A percentile compares a stretch with the other conserved stretches of the same genome.
Evolutionary conservation across 2,113 vertebrate genomes (phyloP).

Genomic region (Mionectes macconnelli): DNA sequence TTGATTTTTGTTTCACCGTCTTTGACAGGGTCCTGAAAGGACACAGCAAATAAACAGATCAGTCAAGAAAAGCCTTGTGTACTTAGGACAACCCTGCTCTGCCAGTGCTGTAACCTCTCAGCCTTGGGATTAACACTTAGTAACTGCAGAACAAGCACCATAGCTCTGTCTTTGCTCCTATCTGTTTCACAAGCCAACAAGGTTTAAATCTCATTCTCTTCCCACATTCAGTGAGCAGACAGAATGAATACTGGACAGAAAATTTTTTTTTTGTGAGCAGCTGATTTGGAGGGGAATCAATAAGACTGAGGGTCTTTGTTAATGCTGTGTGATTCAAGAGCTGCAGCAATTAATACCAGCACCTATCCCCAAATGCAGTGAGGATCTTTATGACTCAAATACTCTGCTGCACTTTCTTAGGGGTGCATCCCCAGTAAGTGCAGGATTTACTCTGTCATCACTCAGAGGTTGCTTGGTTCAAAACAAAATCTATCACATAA

Average conservation of each 20-base stretch:
- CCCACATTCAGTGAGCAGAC: background rate
- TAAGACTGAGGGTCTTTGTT: background rate
- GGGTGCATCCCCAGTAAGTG: background rate
- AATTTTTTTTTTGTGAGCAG: background rate
- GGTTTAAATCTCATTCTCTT: background rate
- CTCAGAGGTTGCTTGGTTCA: background rate
- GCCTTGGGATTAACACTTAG: background rate
- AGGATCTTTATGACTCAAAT: background rate
- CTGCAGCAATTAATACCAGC: background rate
- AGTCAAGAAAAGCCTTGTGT: background rate
- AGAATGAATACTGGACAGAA: background rate
- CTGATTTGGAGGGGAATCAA: background rate
- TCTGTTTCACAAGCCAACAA: background rate
- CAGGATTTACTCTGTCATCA: background rate
- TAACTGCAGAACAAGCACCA: background rate
- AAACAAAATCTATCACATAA: background rate
- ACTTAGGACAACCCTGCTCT: background rate
- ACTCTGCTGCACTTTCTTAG: background rate
- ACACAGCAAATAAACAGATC: background rate
- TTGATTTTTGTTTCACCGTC: conserved; percentile 96
- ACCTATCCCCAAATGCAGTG: background rate
- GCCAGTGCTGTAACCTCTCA: background rate
- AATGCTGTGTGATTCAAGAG: background rate
- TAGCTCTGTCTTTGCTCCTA: background rate
- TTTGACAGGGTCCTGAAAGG: conserved; percentile 90